Evolutionary conservation across 2,797 vertebrate species (phyloP), one percentile per base, ranked within the genome.

Genomic region (Ptychadena robeensis): DNA sequence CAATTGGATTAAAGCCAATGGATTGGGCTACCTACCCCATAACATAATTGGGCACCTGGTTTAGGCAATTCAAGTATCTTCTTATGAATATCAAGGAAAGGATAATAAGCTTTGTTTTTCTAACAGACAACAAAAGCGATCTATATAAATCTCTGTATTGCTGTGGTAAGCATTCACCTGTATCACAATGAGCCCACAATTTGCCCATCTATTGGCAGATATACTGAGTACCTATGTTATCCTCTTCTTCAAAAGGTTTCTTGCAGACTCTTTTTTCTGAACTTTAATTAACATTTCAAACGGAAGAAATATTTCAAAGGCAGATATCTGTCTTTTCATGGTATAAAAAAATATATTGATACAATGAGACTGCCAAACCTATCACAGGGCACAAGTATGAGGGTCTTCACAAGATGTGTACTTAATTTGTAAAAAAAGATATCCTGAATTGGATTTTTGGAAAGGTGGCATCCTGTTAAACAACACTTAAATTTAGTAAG

Each of bases 201-300:
- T 78, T 28, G 22, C 7, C 10, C 25, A 34, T n/a, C 34, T 53
- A 53, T 35, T 10, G 30, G 9, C 74, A 32, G 44, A 31, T 37
- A 48, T 27, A 22, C 73, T 9, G 38, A 67, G 64, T 6, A 27
- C 32, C 15, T 53, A 67, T 12, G n/a, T 9, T 35, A 8, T 28
- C 28, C 64, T 53, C 67, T 68, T 10, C 73, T 63, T 74, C 73
- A 32, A 82, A 68, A 74, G 71, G 63, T 68, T 34, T 74, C 64
- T n/a, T 32, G 34, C 15, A 44, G 64, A 4, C 9, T 40, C 32
- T 38, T 63, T 14, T 67, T 35, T 40, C 25, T 68, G 15, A 22
- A 38, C 8, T 68, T 35, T 32, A 38, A 74, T 82, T 74, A 82
- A 40, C 40, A 82, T 82, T 82, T 82, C 80, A 82, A 82, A 82